phyloP scores from a whole-genome alignment of 2,113 vertebrate genomes.

The Conger conger region DNA sequence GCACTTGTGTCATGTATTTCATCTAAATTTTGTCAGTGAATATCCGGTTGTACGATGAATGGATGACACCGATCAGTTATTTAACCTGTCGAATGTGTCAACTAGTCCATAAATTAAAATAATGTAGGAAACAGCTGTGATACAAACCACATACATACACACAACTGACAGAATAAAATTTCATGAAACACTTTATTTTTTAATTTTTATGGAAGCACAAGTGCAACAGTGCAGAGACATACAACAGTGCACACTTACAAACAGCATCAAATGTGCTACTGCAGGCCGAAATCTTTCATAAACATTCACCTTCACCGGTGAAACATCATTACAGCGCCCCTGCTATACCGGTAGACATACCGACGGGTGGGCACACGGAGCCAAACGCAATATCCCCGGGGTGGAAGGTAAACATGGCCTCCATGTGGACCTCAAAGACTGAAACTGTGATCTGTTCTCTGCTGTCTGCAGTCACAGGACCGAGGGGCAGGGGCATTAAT shows the following conservation, averaged over 20 bases:
- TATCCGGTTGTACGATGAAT: not conserved
- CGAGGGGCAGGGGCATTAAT: slow-evolving; percentile 48
- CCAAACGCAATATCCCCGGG: not conserved
- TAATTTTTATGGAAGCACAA: not conserved
- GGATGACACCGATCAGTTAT: not conserved
- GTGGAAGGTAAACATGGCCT: not conserved
- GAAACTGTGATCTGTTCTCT: not conserved
- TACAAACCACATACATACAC: not conserved
- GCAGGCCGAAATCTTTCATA: not conserved
- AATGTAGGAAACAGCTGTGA: too few relatives aligned
- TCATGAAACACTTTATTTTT: not conserved
- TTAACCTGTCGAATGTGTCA: too few relatives aligned
- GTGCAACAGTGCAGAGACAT: not conserved
- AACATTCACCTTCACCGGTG: not conserved
- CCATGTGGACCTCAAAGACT: not conserved
- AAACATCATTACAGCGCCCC: not conserved
- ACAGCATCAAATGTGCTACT: not conserved
- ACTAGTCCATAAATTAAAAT: too few relatives aligned
- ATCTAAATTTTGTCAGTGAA: not conserved
- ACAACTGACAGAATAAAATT: not conserved
- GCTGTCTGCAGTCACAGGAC: slow-evolving; percentile 51
- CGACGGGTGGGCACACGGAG: not conserved
- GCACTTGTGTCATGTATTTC: not conserved
- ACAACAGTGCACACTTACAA: not conserved
- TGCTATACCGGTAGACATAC: not conserved